Percentiles rank a stretch among this genome's conserved stretches.
phyloP scores from a whole-genome alignment of 1,140 invertebrate species.

The Alviniconcha marisindica region DNA sequence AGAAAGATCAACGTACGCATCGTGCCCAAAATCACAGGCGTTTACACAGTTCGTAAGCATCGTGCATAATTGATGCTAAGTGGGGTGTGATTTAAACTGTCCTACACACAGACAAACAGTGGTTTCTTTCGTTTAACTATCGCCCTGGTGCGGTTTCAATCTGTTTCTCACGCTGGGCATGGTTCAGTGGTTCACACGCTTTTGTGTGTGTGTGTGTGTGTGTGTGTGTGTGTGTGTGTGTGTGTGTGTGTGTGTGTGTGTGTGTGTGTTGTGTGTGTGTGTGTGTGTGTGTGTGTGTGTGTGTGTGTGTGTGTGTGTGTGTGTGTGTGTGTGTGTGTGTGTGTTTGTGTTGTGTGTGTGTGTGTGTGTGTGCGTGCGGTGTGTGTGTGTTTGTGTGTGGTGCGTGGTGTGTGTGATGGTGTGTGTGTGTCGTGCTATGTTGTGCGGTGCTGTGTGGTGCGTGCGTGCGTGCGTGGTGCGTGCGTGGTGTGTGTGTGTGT shows the following conservation, averaged over 20 bases:
- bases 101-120: constrained; percentile 4
- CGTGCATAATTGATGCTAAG: neutral
- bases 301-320: neutral
- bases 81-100: neutral
- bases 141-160: neutral
- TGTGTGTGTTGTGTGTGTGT: constrained; percentile 6
- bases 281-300: neutral
- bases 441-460: no score
- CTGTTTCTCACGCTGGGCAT: neutral
- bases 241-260: neutral
- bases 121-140: neutral
- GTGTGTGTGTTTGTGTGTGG: no score
- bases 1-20: constrained; percentile 20
- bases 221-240: neutral
- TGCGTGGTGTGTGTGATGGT: no score
- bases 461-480: no score
- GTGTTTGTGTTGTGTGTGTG: no score
- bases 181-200: neutral
- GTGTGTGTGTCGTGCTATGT: no score
- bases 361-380: no score
- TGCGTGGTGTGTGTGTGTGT: no score
- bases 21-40: constrained; percentile 1
- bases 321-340: neutral
- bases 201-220: neutral
- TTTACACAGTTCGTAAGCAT: neutral